phyloP scores from a whole-genome alignment of 2,888 invertebrate species.

The Phlogophora meticulosa region DNA sequence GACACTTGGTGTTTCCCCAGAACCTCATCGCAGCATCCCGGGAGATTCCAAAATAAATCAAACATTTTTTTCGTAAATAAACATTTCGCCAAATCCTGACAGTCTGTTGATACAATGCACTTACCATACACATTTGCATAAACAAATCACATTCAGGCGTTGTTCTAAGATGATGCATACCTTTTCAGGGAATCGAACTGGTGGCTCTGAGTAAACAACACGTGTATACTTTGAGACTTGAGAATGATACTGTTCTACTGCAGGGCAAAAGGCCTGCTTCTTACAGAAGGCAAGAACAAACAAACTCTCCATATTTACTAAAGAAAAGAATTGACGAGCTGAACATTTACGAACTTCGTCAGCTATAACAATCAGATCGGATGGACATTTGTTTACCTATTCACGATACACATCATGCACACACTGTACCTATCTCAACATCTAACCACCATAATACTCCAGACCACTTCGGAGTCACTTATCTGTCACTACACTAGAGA shows the following conservation, averaged over 20 bases:
- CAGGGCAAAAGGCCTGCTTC: too few relatives aligned
- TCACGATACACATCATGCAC: neutral
- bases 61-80: constrained; percentile 5
- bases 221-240: too few relatives aligned
- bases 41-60: neutral
- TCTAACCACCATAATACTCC: neutral
- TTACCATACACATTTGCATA: neutral
- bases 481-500: constrained; percentile 40
- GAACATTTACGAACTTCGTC: too few relatives aligned
- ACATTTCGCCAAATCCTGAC: neutral
- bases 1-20: neutral
- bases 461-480: constrained; percentile 44
- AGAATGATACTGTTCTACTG: too few relatives aligned
- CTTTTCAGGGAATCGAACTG: constrained; percentile 15
- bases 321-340: too few relatives aligned
- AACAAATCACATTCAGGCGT: constrained; percentile 2
- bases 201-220: too few relatives aligned
- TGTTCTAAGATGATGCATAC: constrained; percentile 1
- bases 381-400: neutral
- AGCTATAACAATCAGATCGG: neutral
- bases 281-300: too few relatives aligned
- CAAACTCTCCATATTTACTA: too few relatives aligned
- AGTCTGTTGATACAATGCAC: constrained; percentile 3
- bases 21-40: too few relatives aligned
- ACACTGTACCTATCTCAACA: constrained; percentile 1